phyloP scores from a whole-genome alignment of 2,888 invertebrate species.

The Thelaira solivaga region DNA sequence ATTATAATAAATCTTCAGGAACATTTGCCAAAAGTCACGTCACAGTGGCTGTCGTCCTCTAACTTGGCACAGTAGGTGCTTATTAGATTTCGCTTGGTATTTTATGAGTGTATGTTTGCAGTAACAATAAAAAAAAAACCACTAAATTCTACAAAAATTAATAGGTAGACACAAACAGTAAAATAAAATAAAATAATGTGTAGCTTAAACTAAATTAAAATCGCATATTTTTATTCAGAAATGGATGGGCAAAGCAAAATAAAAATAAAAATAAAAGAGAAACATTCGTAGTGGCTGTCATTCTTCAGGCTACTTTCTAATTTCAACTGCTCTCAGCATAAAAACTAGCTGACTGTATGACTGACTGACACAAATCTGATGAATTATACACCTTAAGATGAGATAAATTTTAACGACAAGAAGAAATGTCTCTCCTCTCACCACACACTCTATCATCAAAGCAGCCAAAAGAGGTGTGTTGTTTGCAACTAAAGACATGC shows the following conservation, averaged over 20 bases:
- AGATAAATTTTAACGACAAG: conserved; percentile 60
- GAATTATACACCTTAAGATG: conserved; percentile 59
- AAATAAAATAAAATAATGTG: conserved; percentile 16
- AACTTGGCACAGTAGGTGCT: conserved; percentile 56
- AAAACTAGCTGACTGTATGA: neutral
- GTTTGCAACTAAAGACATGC: conserved; percentile 1
- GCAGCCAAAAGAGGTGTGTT: conserved; percentile 26
- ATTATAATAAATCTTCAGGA: conserved; percentile 53
- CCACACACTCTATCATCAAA: neutral
- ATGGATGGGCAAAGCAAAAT: neutral
- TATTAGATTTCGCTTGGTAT: conserved; percentile 27
- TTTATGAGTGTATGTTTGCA: no score
- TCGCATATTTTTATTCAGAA: conserved; percentile 47
- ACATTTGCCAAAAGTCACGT: conserved; percentile 49
- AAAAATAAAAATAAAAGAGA: neutral
- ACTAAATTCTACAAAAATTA: conserved; percentile 34
- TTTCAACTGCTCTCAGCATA: conserved; percentile 36
- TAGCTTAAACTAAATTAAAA: conserved; percentile 57
- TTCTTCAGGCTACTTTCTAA: conserved; percentile 60
- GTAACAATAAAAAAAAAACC: no score
- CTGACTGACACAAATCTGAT: conserved; percentile 39
- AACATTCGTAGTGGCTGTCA: conserved; percentile 48
- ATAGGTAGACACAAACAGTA: neutral
- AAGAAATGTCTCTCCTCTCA: conserved; percentile 22
- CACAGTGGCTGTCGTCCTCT: conserved; percentile 38